phyloP scores from a whole-genome alignment of 2,888 invertebrate genomes.

The Drosophila anomalipes region DNA sequence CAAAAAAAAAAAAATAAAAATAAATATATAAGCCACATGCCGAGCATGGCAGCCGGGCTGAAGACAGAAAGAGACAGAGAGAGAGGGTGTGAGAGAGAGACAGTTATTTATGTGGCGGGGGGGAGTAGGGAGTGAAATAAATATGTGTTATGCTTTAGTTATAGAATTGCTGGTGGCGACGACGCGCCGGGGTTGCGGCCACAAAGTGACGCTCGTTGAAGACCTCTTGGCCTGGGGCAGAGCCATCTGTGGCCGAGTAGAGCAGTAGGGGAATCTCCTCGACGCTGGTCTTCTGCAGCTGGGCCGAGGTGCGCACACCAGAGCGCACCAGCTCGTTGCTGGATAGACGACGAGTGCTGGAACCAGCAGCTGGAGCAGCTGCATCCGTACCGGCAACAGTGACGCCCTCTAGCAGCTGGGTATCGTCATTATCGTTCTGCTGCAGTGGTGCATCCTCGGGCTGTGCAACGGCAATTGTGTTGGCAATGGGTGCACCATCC shows the following conservation, averaged over 20 bases:
- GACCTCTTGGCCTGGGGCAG: slow-evolving; percentile 46
- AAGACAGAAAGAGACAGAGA: slow-evolving; percentile 4
- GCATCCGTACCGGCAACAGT: slow-evolving; percentile 19
- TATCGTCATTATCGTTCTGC: slow-evolving; percentile 76
- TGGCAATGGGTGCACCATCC: slow-evolving; percentile 44
- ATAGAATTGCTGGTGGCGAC: slow-evolving; percentile 57
- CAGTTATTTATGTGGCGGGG: not conserved
- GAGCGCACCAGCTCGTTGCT: slow-evolving; percentile 66
- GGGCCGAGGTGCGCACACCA: slow-evolving; percentile 55
- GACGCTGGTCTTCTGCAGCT: slow-evolving; percentile 68
- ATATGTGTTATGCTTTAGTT: slow-evolving; percentile 41
- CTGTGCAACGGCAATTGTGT: slow-evolving; percentile 70
- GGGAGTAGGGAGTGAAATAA: not conserved
- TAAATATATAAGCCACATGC: slow-evolving; percentile 47
- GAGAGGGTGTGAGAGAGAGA: not conserved
- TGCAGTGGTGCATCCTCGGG: slow-evolving; percentile 75
- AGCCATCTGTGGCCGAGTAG: slow-evolving; percentile 78
- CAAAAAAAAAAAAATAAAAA: slow-evolving; percentile 54
- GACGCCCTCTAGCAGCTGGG: slow-evolving; percentile 68
- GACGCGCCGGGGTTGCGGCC: slow-evolving; percentile 72
- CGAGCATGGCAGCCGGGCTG: slow-evolving; percentile 37
- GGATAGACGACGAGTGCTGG: slow-evolving; percentile 65
- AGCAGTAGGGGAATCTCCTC: slow-evolving; percentile 81
- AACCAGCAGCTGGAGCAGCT: not conserved
- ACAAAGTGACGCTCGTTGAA: slow-evolving; percentile 68